phyloP scores from a whole-genome alignment of 2,113 vertebrate species.

The Clarias gariepinus region DNA sequence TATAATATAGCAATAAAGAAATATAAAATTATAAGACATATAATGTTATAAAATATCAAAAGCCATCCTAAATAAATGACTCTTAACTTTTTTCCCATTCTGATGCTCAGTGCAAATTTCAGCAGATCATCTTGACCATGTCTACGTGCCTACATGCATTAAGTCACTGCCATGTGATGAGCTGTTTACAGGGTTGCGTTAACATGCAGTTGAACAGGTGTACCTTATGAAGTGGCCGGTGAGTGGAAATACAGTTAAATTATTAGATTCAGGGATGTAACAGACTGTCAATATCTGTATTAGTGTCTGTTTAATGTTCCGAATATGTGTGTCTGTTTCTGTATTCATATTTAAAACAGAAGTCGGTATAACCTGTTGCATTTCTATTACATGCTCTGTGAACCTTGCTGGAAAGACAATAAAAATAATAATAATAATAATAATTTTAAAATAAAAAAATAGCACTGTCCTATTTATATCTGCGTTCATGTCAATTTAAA shows the following conservation, averaged over 20 bases:
- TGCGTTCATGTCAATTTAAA: neutral
- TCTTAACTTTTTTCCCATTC: no score
- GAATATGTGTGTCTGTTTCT: neutral
- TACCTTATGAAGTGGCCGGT: no score
- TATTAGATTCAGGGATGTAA: neutral
- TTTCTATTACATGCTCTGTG: neutral
- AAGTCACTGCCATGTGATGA: no score
- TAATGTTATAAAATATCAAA: no score
- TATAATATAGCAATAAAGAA: no score
- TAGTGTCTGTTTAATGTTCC: neutral
- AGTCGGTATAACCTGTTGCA: neutral
- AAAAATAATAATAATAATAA: neutral
- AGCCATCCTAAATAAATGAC: no score
- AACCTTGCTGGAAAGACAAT: neutral
- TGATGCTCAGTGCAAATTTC: no score
- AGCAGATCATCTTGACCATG: no score
- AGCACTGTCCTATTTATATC: neutral
- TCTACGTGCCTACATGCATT: no score
- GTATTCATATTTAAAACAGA: neutral
- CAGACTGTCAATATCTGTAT: neutral
- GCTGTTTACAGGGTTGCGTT: no score
- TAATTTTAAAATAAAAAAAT: neutral
- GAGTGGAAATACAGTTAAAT: neutral
- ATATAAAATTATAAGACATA: no score
- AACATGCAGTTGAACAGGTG: no score